Evolutionary conservation across 2,888 invertebrate genomes (phyloP).

Genomic region (Noctua janthina): DNA sequence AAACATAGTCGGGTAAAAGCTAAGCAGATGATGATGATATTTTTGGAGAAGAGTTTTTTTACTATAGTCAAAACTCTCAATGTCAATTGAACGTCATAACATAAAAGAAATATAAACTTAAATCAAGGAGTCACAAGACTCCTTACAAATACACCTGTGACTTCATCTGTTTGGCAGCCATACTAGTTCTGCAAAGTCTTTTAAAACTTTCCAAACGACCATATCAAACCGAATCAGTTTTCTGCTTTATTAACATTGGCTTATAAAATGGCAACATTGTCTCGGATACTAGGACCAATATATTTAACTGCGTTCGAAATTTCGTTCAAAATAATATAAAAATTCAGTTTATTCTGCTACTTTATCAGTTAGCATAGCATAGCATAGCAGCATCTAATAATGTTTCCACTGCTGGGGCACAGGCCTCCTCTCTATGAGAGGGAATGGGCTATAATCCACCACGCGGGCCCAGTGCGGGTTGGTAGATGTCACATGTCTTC

Average conservation of each 20-base stretch:
- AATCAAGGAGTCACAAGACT: neutral
- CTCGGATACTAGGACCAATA: slow-evolving; percentile 26
- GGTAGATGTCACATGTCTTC: too few species aligned
- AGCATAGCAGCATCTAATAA: too few species aligned
- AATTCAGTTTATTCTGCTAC: too few species aligned
- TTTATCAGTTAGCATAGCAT: too few species aligned
- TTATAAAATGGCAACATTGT: slow-evolving; percentile 13
- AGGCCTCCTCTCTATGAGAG: too few species aligned
- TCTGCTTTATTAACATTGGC: slow-evolving; percentile 6
- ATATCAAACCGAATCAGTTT: slow-evolving; percentile 35
- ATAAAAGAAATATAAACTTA: too few species aligned
- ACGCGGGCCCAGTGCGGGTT: too few species aligned
- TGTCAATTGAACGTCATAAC: neutral
- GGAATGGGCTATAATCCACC: too few species aligned
- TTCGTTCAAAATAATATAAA: neutral
- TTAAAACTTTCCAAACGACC: slow-evolving; percentile 2
- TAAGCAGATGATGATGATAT: neutral
- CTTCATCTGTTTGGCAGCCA: neutral
- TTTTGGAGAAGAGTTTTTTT: neutral
- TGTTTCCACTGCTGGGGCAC: too few species aligned
- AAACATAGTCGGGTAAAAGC: neutral
- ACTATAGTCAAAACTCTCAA: neutral
- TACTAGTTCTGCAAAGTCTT: slow-evolving; percentile 4
- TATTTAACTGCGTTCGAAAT: slow-evolving; percentile 8
- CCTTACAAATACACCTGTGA: neutral